Base-by-base conservation (phyloP, 2,113 vertebrate species). In the Synchiropus splendidus region DNA sequence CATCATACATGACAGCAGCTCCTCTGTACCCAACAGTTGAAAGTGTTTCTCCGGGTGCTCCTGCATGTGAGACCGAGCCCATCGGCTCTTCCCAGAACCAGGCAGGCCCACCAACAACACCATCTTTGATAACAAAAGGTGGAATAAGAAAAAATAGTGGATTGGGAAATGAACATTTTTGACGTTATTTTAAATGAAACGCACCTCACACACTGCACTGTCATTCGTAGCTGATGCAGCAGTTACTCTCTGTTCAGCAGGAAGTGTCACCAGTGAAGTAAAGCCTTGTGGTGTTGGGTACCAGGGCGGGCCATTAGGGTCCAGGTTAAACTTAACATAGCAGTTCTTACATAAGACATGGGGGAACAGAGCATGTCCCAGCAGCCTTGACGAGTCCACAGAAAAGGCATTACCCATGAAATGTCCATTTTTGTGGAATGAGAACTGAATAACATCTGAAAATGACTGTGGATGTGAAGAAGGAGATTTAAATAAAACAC, bases 81-180 rank as follows among this genome's bases (percentile, higher is more conserved):
- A 94, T 61, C 84, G 77, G 12, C 82, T 92, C 72, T 94, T 94
- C 47, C 91, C 91, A 48, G 89, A 85, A 33, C 87, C 91, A 32
- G 90, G 90, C 35, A 92, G 76, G 35, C 90, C 90, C 31, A 94
- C 89, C 88, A 93, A 89, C 71, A 92, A 48, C 55, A 94, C 51
- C 38, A 91, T 84, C 91, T 94, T 21, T 2, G n/a, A 16, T 33
- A 14, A 12, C 16, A 17, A 11, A 53, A 31, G 18, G 10, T n/a
- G n/a, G n/a, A 37, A 32, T 6, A 5, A 10, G 11, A 32, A 10
- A 43, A 16, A 11, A 36, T 14, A 36, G 13, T 1, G 6, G 35
- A 9, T 14, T 15, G 16, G 6, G 35, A 36, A 36, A 14, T 9
- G 14, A 8, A n/a, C 11, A 15, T 15, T 36, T 36, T 36, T 10